A percentile compares a stretch with the other conserved stretches of the same genome.
Evolutionary conservation across 1,140 invertebrate genomes (phyloP).

Genomic region (Macrotrachela quadricornifera): DNA sequence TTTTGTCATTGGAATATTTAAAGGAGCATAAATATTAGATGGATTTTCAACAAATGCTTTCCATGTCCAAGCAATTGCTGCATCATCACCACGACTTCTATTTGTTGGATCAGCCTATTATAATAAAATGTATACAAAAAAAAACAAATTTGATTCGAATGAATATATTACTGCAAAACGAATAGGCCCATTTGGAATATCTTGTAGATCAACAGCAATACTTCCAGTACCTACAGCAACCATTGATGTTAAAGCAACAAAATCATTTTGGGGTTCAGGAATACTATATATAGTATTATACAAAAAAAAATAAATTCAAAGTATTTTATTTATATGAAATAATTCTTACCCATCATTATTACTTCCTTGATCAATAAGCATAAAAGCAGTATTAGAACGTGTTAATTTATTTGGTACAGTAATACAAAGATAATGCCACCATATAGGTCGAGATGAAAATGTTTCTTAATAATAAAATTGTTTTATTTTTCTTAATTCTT

Average conservation of each 20-base stretch:
- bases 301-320: neutral
- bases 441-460: constrained; percentile 12
- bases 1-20: constrained; percentile 22
- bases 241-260: constrained; percentile 15
- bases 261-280: constrained; percentile 14
- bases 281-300: constrained; percentile 9
- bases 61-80: constrained; percentile 21
- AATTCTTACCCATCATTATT: constrained; percentile 10
- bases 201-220: constrained; percentile 14
- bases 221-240: constrained; percentile 13
- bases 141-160: too few relatives aligned
- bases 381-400: constrained; percentile 12
- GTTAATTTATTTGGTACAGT: constrained; percentile 16
- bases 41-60: constrained; percentile 14
- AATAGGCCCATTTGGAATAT: constrained; percentile 19
- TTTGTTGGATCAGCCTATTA: constrained; percentile 16
- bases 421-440: constrained; percentile 20
- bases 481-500: too few relatives aligned
- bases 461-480: too few relatives aligned
- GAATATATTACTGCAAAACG: constrained; percentile 15
- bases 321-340: neutral
- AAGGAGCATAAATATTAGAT: neutral
- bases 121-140: neutral
- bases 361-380: constrained; percentile 19
- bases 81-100: constrained; percentile 14